phyloP scores from a whole-genome alignment of 2,888 invertebrate species.

The Malthinus seriepunctatus region DNA sequence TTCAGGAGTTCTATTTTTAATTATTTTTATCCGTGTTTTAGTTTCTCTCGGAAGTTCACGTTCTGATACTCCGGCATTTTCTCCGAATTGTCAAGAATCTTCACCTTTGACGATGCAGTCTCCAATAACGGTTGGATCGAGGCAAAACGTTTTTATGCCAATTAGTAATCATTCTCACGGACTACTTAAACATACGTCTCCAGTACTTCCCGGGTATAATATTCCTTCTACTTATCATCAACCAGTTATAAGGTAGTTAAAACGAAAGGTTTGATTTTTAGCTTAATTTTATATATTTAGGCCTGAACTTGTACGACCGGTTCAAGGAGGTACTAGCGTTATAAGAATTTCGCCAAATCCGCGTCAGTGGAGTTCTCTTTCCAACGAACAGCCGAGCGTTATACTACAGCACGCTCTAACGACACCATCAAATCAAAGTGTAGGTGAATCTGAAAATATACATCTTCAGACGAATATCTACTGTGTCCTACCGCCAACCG shows the following conservation, averaged over 20 bases:
- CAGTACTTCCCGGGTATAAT: constrained; percentile 50
- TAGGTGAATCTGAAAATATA: constrained; percentile 38
- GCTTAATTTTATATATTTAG: constrained; percentile 51
- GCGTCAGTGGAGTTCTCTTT: constrained; percentile 47
- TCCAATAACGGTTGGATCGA: constrained; percentile 70
- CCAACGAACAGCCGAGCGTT: constrained; percentile 54
- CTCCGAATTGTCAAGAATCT: constrained; percentile 71
- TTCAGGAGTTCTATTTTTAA: no score
- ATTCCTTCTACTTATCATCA: constrained; percentile 48
- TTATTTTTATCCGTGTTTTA: constrained; percentile 41
- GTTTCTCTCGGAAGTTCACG: constrained; percentile 93
- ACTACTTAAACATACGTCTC: constrained; percentile 55
- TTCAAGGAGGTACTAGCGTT: constrained; percentile 72
- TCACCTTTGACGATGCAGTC: constrained; percentile 71
- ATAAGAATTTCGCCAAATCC: constrained; percentile 82
- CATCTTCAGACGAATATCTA: constrained; percentile 40
- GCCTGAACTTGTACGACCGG: constrained; percentile 73
- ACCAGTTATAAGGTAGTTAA: constrained; percentile 50
- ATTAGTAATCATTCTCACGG: constrained; percentile 68
- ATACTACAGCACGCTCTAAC: constrained; percentile 51
- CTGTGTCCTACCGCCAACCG: constrained; percentile 52
- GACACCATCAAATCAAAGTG: constrained; percentile 39
- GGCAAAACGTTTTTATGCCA: constrained; percentile 91
- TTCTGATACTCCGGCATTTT: constrained; percentile 90
- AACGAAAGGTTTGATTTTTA: background rate